A percentile compares a stretch with the other conserved stretches of the same genome.
Conservation (phyloP, 2,888 invertebrate genomes). For the Nesidiocoris tenuis region DNA sequence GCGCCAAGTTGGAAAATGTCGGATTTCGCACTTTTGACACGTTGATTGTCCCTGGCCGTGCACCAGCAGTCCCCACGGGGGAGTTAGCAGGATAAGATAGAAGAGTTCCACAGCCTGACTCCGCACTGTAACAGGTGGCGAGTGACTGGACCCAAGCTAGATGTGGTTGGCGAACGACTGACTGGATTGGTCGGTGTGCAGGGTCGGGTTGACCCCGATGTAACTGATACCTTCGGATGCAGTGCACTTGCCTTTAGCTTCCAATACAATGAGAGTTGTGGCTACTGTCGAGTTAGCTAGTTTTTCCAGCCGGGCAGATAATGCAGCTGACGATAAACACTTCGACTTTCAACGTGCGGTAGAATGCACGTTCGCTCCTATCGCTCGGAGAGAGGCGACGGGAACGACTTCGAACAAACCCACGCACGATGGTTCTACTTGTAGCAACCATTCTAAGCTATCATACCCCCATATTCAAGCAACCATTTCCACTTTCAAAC, state of each 20-base stretch:
- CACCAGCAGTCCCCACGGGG: not conserved
- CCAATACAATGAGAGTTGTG: conserved; percentile 28
- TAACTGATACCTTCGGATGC: conserved; percentile 34
- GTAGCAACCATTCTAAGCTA: no score
- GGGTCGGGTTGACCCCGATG: conserved; percentile 29
- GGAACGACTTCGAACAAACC: no score
- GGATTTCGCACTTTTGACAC: not conserved
- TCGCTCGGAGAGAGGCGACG: no score
- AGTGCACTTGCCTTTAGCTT: conserved; percentile 37
- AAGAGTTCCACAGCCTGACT: not conserved
- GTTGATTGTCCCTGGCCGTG: not conserved
- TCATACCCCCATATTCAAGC: no score
- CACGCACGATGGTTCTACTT: no score
- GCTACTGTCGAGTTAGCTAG: conserved; percentile 36
- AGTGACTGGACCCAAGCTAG: not conserved
- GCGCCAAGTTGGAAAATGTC: not conserved
- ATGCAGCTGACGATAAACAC: conserved; percentile 28
- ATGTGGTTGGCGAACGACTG: not conserved
- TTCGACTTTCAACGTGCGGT: conserved; percentile 7
- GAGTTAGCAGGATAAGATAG: not conserved
- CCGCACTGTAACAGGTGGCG: not conserved
- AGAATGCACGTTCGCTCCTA: no score
- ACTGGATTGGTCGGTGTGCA: not conserved
- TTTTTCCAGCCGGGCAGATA: conserved; percentile 30
- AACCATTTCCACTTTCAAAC: no score